Evolutionary conservation across 2,888 invertebrate species (phyloP), one percentile per base, ranked within the genome.

Genomic region (Salticus scenicus): DNA sequence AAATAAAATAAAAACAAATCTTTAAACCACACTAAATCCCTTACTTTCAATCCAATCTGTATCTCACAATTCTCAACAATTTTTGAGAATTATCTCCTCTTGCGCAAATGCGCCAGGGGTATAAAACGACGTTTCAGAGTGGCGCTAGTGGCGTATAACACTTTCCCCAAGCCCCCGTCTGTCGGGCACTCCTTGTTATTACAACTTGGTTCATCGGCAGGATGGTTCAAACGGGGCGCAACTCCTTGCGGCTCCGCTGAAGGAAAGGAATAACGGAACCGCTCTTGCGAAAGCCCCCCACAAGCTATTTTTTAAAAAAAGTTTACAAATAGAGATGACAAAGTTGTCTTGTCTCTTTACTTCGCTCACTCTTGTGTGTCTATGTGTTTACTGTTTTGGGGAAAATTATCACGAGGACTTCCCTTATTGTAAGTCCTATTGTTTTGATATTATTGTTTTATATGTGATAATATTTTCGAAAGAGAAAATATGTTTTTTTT

Each of bases 361-460:
- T 33, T 69, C 37, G n/a, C 37, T 69, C 24, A 69, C 69, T 20
- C 33, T 69, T 37, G 20, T 69, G 41, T 33, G 69, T 37, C 69
- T 69, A 24, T 69, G 69, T 69, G 69, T 69, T 37, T 41, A 41
- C 17, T 69, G 69, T 24, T 69, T 33, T 14, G 69, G 69, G 37
- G 69, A 37, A 37, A 69, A 69, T 69, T 69, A 69, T 28, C 37
- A 69, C 37, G 41, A 69, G 41, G 69, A 69, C 33, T 37, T 69
- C 37, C 69, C 69, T 1, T 41, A 20, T 31, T 37, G 69, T 69
- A 37, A 69, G 69, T 69, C n/a, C 47, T 2, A 37, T 8, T 37
- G 12, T 37, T 37, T 37, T 8, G 7, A 37, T 37, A 8, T 37
- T 37, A 37, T 37, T 17, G n/a, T n/a, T n/a, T n/a, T n/a, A n/a